Evolutionary conservation across 2,888 invertebrate genomes (phyloP).

Genomic region (Caenorhabditis sp.): DNA sequence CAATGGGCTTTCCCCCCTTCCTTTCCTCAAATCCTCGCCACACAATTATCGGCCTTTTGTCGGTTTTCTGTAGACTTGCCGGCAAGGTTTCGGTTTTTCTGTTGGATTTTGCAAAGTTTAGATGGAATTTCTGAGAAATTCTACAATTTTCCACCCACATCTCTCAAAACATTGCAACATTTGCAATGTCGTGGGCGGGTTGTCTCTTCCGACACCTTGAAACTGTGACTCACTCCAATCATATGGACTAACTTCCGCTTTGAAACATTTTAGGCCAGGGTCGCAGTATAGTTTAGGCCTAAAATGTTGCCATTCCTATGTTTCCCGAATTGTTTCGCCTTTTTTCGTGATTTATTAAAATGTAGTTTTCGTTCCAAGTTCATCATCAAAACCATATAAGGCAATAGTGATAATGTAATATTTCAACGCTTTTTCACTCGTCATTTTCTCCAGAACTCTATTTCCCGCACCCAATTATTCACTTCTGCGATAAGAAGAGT

Average conservation of each 20-base stretch:
- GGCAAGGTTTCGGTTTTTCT: not conserved
- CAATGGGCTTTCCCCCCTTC: conserved; percentile 31
- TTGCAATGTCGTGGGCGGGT: not conserved
- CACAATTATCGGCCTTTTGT: not conserved
- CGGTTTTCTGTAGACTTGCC: not conserved
- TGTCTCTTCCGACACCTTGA: not conserved
- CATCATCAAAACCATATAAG: not conserved
- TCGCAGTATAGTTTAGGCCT: not conserved
- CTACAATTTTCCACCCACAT: not conserved
- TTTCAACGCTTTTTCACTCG: not conserved
- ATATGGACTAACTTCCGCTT: conserved; percentile 20
- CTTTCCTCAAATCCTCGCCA: not conserved
- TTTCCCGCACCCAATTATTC: conserved; percentile 12
- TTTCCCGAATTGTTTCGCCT: not conserved
- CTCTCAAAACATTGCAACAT: not conserved
- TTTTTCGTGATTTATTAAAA: not conserved
- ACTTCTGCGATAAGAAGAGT: not conserved
- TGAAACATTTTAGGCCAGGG: conserved; percentile 6
- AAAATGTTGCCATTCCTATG: not conserved
- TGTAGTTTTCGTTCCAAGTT: not conserved
- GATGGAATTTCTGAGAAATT: not conserved
- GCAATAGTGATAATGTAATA: not conserved
- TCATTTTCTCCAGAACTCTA: not conserved
- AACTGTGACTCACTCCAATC: not conserved
- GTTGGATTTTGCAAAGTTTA: not conserved